Evolutionary conservation across 2,888 invertebrate genomes (phyloP).

Genomic region (Subacronicta megacephala): DNA sequence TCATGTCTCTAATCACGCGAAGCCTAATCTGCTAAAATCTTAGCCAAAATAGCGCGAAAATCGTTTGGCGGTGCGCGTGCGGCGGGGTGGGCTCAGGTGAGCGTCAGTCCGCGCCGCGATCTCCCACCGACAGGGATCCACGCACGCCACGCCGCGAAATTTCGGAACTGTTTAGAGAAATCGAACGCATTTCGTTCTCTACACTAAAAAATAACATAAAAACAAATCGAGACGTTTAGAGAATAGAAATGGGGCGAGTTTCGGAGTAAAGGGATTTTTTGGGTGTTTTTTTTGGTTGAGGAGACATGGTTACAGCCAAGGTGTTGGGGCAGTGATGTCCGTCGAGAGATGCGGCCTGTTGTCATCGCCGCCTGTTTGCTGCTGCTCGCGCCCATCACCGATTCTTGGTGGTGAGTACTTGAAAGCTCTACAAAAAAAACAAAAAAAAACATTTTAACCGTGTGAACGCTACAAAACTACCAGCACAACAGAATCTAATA

Average conservation of each 20-base stretch:
- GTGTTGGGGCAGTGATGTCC: slow-evolving; percentile 84
- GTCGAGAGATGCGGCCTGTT: slow-evolving; percentile 92
- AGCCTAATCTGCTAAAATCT: slow-evolving; percentile 87
- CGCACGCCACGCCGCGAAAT: slow-evolving; percentile 82
- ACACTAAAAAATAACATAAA: slow-evolving; percentile 53
- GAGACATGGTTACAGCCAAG: slow-evolving; percentile 65
- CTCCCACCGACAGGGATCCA: slow-evolving; percentile 86
- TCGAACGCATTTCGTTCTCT: slow-evolving; percentile 65
- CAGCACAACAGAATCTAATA: slow-evolving; percentile 31
- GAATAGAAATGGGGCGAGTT: slow-evolving; percentile 55
- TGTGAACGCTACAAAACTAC: slow-evolving; percentile 13
- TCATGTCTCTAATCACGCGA: slow-evolving; percentile 81
- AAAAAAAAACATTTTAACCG: slow-evolving; percentile 15
- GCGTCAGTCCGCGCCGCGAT: slow-evolving; percentile 86
- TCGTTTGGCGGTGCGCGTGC: slow-evolving; percentile 84
- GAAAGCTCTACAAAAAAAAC: slow-evolving; percentile 23
- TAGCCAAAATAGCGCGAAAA: slow-evolving; percentile 90
- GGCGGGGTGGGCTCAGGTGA: slow-evolving; percentile 81
- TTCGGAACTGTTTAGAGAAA: slow-evolving; percentile 79
- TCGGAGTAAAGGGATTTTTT: slow-evolving; percentile 54
- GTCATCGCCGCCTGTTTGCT: slow-evolving; percentile 95
- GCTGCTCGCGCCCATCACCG: slow-evolving; percentile 96
- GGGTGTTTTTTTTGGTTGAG: slow-evolving; percentile 57
- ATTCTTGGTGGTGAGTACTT: slow-evolving; percentile 95
- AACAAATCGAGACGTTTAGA: slow-evolving; percentile 51